These are phyloP conservation scores for Drosophila borborema DNA, from an alignment of 2,888 invertebrate species.

Conservation along the genomic window DNA sequence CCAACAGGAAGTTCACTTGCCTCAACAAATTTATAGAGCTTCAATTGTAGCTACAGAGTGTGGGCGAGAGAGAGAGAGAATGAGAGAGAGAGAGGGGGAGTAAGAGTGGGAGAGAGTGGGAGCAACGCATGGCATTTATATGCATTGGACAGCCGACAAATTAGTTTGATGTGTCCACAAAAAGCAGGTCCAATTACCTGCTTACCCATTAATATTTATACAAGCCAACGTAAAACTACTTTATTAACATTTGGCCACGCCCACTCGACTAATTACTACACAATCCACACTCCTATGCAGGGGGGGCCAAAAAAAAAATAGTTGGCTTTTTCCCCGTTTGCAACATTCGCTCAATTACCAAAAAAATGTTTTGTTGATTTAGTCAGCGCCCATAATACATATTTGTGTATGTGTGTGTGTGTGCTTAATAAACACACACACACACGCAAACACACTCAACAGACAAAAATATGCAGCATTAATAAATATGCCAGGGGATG, in stretches of 20 bases:
- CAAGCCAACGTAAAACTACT: slow-evolving; percentile 41
- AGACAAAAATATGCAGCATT: slow-evolving; percentile 57
- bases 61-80: fast-evolving
- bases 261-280: slow-evolving; percentile 50
- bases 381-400: slow-evolving; percentile 70
- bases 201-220: slow-evolving; percentile 51
- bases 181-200: slow-evolving; percentile 48
- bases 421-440: slow-evolving; percentile 67
- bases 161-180: slow-evolving; percentile 15
- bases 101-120: neutral
- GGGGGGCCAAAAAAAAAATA: neutral
- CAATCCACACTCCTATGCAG: neutral
- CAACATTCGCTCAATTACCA: slow-evolving; percentile 43
- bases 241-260: slow-evolving; percentile 56
- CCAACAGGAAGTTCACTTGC: slow-evolving; percentile 1
- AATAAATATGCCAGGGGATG: slow-evolving; percentile 31
- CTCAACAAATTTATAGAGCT: neutral
- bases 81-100: no score
- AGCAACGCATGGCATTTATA: slow-evolving; percentile 2
- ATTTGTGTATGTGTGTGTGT: slow-evolving; percentile 56
- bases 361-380: slow-evolving; percentile 64
- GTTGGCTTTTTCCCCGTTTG: neutral
- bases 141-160: slow-evolving; percentile 4
- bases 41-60: neutral
- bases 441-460: slow-evolving; percentile 29